phyloP scores from a whole-genome alignment of 1,140 invertebrate species.

The Nymphalis io region DNA sequence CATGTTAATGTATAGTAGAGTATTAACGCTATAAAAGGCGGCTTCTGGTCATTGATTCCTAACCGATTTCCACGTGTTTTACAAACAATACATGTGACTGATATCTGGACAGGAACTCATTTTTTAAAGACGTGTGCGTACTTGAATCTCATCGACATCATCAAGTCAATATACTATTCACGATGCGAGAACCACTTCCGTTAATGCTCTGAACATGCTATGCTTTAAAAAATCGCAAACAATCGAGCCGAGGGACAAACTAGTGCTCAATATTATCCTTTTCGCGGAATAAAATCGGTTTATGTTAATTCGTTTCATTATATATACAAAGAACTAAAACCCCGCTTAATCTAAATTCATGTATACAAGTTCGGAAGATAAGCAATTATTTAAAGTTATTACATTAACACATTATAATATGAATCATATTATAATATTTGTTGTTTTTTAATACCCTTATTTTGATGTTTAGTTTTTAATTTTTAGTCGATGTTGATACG shows the following conservation, averaged over 20 bases:
- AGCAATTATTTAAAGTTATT: not conserved
- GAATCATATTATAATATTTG: too few relatives aligned
- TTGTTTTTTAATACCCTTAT: too few relatives aligned
- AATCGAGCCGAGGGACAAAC: constrained; percentile 26
- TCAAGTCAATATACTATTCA: constrained; percentile 60
- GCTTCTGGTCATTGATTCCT: not conserved
- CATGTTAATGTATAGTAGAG: too few relatives aligned
- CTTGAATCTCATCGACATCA: constrained; percentile 44
- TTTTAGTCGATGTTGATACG: too few relatives aligned
- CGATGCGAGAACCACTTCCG: constrained; percentile 57
- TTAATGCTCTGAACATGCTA: constrained; percentile 46
- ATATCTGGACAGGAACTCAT: constrained; percentile 47
- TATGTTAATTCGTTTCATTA: constrained; percentile 14
- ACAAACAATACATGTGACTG: constrained; percentile 17
- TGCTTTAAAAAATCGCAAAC: constrained; percentile 54
- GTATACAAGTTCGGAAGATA: not conserved
- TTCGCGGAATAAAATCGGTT: constrained; percentile 16
- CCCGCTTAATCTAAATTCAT: constrained; percentile 27
- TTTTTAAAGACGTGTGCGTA: constrained; percentile 42
- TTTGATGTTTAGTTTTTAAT: too few relatives aligned
- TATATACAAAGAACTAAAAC: constrained; percentile 11
- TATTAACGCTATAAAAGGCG: too few relatives aligned
- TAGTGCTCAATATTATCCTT: constrained; percentile 2
- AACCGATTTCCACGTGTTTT: constrained; percentile 16
- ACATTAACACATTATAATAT: not conserved